Conservation (phyloP, 2,888 invertebrate genomes). For the Drosophila greeni region DNA sequence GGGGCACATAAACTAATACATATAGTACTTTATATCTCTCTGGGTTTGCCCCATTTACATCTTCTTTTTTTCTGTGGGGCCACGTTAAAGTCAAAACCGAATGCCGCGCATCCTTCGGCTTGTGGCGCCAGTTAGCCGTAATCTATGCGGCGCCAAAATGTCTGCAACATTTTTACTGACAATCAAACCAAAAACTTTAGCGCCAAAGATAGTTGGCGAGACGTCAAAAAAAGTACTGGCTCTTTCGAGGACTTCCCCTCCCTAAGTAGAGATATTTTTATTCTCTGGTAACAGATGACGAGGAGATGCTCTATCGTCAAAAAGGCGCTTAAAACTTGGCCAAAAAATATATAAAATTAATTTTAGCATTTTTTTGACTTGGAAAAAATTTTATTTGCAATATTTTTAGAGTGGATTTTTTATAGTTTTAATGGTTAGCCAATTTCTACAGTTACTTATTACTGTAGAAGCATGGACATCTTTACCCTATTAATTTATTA, state of each 20-base stretch:
- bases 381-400: too few relatives aligned
- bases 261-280: not conserved
- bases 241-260: not conserved
- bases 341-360: too few relatives aligned
- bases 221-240: slow-evolving; percentile 32
- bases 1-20: slow-evolving; percentile 48
- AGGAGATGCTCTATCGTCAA: slow-evolving; percentile 1
- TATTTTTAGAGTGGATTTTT: too few relatives aligned
- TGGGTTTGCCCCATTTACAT: slow-evolving; percentile 52
- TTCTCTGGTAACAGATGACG: not conserved
- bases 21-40: slow-evolving; percentile 20
- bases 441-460: too few relatives aligned
- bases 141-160: slow-evolving; percentile 75
- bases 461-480: too few relatives aligned
- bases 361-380: too few relatives aligned
- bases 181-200: slow-evolving; percentile 59
- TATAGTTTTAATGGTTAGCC: too few relatives aligned
- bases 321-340: not conserved
- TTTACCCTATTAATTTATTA: not conserved
- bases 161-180: slow-evolving; percentile 75
- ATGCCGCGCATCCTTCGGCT: slow-evolving; percentile 18
- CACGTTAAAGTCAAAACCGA: slow-evolving; percentile 52
- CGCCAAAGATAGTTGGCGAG: slow-evolving; percentile 45
- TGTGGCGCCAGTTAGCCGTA: slow-evolving; percentile 74
- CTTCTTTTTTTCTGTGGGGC: slow-evolving; percentile 51